phyloP scores from a whole-genome alignment of 2,113 vertebrate species.

The Xyliphius kryptos region DNA sequence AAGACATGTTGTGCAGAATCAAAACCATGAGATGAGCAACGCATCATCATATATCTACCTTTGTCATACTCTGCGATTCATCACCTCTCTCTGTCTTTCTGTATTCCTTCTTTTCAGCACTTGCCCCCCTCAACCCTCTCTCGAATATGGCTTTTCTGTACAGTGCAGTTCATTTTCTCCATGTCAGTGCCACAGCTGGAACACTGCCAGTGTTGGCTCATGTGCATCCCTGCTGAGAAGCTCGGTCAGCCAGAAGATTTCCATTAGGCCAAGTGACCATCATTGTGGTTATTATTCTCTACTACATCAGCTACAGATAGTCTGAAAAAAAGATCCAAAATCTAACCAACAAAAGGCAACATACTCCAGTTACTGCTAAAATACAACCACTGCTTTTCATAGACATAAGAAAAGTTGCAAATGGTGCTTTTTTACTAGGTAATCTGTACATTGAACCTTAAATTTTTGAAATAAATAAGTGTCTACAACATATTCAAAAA shows the following conservation, averaged over 20 bases:
- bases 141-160: conserved; percentile 31
- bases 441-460: too few species aligned
- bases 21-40: conserved; percentile 16
- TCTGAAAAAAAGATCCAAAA: neutral
- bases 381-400: too few species aligned
- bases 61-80: neutral
- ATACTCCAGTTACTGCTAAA: neutral
- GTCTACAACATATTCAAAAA: too few species aligned
- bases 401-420: too few species aligned
- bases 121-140: neutral
- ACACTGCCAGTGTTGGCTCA: conserved; percentile 34
- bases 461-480: too few species aligned
- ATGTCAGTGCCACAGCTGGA: conserved; percentile 45
- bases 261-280: conserved; percentile 53
- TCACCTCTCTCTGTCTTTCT: neutral
- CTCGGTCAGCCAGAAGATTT: conserved; percentile 54
- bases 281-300: conserved; percentile 37
- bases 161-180: conserved; percentile 49
- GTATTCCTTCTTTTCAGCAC: neutral
- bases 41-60: conserved; percentile 30
- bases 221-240: conserved; percentile 42
- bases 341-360: too few species aligned
- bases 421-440: too few species aligned
- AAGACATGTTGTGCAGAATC: neutral
- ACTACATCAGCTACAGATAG: conserved; percentile 24